phyloP scores from a whole-genome alignment of 2,113 vertebrate species.

The Illadopsis cleaveri region DNA sequence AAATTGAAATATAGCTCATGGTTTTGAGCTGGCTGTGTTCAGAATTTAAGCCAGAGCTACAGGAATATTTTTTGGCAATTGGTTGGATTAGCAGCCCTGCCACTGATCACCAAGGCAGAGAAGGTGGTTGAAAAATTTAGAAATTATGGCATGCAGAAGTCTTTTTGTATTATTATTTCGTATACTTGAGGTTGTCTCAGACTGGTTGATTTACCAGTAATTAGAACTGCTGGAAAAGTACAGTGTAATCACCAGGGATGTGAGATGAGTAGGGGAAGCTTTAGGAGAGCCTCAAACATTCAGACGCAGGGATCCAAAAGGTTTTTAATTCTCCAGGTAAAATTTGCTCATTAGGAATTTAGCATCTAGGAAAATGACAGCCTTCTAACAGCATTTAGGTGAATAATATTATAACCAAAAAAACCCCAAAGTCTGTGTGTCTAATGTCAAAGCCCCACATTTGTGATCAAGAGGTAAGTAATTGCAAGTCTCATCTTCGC shows the following conservation, averaged over 20 bases:
- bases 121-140: background rate
- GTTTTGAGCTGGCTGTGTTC: background rate
- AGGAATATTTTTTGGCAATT: background rate
- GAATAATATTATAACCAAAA: background rate
- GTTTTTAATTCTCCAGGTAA: background rate
- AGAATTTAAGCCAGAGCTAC: background rate
- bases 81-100: background rate
- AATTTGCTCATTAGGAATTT: background rate
- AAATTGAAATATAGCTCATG: background rate
- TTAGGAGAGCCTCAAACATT: background rate
- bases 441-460: background rate
- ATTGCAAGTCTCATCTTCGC: background rate
- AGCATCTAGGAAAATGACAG: background rate
- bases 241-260: fast-evolving
- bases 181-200: background rate
- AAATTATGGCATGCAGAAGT: background rate
- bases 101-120: fast-evolving
- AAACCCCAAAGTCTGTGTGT: fast-evolving
- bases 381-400: background rate
- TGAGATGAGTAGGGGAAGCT: background rate
- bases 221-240: background rate
- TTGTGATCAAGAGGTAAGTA: background rate
- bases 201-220: background rate
- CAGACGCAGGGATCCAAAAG: background rate
- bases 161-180: background rate